Percentiles rank a stretch among this genome's conserved stretches.
phyloP scores from a whole-genome alignment of 2,113 vertebrate species.

The Sapajus apella region DNA sequence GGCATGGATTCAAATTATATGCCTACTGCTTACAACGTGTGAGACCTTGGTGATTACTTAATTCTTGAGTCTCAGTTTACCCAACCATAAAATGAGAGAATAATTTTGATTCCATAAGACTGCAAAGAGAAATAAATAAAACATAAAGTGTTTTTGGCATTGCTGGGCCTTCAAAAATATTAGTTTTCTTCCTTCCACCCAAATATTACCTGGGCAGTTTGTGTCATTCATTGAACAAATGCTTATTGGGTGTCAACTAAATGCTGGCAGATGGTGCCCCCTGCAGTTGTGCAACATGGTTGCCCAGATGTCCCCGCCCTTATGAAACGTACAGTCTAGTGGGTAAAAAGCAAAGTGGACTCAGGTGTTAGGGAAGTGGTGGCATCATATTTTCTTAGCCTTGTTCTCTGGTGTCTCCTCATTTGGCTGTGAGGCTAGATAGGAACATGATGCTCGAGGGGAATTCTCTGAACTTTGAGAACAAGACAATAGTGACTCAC shows the following conservation, averaged over 20 bases:
- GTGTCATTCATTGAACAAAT: neutral
- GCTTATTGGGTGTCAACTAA: neutral
- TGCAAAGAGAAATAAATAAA: neutral
- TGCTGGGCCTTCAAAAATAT: neutral
- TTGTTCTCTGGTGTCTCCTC: conserved; percentile 42
- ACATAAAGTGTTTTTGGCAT: neutral
- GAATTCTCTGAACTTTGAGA: conserved; percentile 55
- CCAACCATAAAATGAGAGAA: neutral
- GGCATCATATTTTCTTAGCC: conserved; percentile 54
- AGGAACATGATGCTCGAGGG: neutral
- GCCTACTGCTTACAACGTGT: neutral
- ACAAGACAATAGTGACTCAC: conserved; percentile 29
- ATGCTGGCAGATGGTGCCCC: neutral
- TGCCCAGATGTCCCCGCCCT: neutral
- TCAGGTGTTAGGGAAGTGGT: conserved; percentile 9
- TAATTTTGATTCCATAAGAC: neutral
- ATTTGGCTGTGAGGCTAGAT: neutral
- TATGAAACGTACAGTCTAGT: neutral
- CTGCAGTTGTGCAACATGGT: neutral
- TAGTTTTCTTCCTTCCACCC: neutral
- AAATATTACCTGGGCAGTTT: neutral
- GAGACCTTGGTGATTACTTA: neutral
- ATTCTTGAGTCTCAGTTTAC: neutral
- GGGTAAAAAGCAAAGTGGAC: neutral
- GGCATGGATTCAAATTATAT: neutral